Conservation (phyloP, 2,888 invertebrate genomes). For the Serrognathus titanus region DNA sequence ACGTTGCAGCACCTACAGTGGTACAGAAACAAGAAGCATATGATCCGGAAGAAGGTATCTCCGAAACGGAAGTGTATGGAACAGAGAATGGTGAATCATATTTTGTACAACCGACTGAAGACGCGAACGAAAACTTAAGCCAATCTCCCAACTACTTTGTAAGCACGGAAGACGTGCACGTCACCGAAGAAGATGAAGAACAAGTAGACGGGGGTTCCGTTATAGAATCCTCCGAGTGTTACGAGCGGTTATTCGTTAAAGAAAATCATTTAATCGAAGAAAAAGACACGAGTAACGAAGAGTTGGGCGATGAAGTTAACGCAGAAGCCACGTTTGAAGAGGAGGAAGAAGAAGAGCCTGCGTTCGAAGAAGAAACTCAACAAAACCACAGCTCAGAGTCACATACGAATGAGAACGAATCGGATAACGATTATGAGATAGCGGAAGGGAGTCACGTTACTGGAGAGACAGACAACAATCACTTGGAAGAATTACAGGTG, state of each 20-base stretch:
- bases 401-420: slow-evolving; percentile 27
- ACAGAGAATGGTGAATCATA: background rate
- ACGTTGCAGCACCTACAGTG: slow-evolving; percentile 1
- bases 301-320: background rate
- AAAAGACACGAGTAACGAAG: background rate
- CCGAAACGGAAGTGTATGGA: background rate
- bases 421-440: slow-evolving; percentile 34
- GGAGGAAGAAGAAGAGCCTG: background rate
- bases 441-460: slow-evolving; percentile 39
- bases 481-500: slow-evolving; percentile 13
- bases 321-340: background rate
- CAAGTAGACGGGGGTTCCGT: background rate
- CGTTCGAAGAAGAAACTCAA: background rate
- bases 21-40: slow-evolving; percentile 8
- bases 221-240: slow-evolving; percentile 1
- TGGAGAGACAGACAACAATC: slow-evolving; percentile 26
- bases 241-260: slow-evolving; percentile 13
- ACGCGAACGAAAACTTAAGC: slow-evolving; percentile 5
- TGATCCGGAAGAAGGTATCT: background rate
- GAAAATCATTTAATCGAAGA: slow-evolving; percentile 12
- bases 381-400: background rate
- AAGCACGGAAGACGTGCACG: background rate
- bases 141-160: background rate
- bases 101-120: background rate
- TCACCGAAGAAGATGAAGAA: background rate